These are phyloP conservation scores for Brachirus orientalis DNA, from an alignment of 2,113 vertebrate genomes.

Conservation along the genomic window DNA sequence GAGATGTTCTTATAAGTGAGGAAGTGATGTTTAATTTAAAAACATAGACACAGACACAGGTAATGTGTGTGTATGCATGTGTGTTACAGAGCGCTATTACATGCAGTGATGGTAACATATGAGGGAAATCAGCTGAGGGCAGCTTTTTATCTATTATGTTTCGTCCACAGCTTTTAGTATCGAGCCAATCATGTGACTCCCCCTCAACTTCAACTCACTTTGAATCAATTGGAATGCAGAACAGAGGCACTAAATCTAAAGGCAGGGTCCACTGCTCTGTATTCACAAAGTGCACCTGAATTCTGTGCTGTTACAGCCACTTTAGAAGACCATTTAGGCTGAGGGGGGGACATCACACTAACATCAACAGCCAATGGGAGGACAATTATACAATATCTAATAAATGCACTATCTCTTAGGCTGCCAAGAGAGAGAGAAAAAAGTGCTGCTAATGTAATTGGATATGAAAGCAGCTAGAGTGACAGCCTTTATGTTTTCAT, in stretches of 20 bases:
- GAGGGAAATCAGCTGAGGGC: conserved; percentile 18
- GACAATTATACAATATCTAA: conserved; percentile 35
- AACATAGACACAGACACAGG: not conserved
- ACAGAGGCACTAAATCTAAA: conserved; percentile 10
- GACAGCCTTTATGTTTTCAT: conserved; percentile 7
- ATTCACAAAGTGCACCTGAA: conserved; percentile 54
- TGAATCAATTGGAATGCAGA: conserved; percentile 58
- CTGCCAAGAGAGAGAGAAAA: conserved; percentile 20
- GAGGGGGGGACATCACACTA: not conserved
- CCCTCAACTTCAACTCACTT: conserved; percentile 38
- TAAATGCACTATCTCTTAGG: conserved; percentile 15
- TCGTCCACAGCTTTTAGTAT: conserved; percentile 43
- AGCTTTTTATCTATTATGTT: conserved; percentile 40
- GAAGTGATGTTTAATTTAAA: conserved; percentile 26
- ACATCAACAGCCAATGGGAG: conserved; percentile 18
- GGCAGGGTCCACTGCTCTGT: conserved; percentile 36
- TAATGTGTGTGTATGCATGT: conserved; percentile 17
- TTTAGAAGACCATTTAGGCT: conserved; percentile 46
- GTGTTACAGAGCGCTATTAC: not conserved
- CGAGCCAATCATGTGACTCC: conserved; percentile 7
- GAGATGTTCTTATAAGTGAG: conserved; percentile 17
- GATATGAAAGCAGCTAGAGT: conserved; percentile 15
- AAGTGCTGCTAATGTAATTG: conserved; percentile 21
- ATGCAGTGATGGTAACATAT: conserved; percentile 24
- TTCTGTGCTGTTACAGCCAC: conserved; percentile 53